Evolutionary conservation across 2,113 vertebrate species (phyloP), one percentile per base, ranked within the genome.

Genomic region (Oostethus manadensis): DNA sequence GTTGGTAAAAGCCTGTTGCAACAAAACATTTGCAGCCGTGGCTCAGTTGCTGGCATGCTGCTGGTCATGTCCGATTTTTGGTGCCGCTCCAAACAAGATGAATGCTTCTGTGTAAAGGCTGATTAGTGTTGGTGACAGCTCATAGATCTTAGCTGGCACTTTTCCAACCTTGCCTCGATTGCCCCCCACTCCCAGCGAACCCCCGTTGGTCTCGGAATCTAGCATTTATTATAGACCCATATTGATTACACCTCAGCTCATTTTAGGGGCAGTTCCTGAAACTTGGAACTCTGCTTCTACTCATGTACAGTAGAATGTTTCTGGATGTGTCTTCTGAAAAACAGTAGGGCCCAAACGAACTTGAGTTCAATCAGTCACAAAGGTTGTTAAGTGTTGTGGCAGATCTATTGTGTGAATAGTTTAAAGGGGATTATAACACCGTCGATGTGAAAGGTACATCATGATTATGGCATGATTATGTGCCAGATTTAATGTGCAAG

Each of bases 111-210:
- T 62, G 70, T 61, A 71, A 79, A 79, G 60, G 70, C 68, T 86
- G 80, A 88, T 86, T 88, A 83, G 80, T 82, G 74, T 68, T 56
- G 46, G 58, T 85, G 84, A 85, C 79, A 79, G 82, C 62, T 55
- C 80, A 83, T 87, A 84, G 67, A 83, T 89, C 83, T 86, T 75
- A 42, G 60, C 60, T 65, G 58, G 65, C 67, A 51, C 10, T 8
- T 60, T 60, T 56, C 51, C 58, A 56, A 46, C 18, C 62, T 47
- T 50, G 46, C 18, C 67, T 57, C 61, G 35, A 56, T 72, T 9
- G 6, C 26, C 2, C 17, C 50, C 16, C 17, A 15, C 23, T 29
- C 1, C 23, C 23, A 29, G 8, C 8, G 17, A 50, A 29, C 3
- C 14, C 1, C 49, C 20, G 23, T 51, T 26, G 13, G n/a, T 49